These are phyloP conservation scores for Epizoanthus stellaris DNA, from an alignment of 92 coral and sea anemone species.

Conservation along the genomic window DNA sequence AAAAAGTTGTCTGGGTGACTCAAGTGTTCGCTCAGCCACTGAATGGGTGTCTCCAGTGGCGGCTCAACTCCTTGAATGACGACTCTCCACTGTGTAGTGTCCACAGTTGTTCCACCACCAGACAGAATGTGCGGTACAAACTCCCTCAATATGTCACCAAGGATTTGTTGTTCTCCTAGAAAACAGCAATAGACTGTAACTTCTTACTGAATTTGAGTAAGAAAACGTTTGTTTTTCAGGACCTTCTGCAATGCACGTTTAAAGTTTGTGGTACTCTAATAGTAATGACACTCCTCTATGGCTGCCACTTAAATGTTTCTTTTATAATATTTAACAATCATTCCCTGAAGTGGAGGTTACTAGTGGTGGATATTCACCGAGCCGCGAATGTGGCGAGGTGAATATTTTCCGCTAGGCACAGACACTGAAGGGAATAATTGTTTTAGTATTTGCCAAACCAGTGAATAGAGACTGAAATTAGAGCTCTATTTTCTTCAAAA, in stretches of 20 bases:
- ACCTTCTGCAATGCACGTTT: background rate
- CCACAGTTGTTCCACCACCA: conserved; percentile 60
- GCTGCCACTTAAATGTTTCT: no score
- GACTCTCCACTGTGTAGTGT: conserved; percentile 78
- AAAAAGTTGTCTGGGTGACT: conserved; percentile 97
- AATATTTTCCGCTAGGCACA: no score
- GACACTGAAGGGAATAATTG: no score
- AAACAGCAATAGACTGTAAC: background rate
- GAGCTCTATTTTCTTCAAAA: no score
- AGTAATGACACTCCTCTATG: no score
- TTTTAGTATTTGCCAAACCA: no score
- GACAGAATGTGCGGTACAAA: conserved; percentile 78
- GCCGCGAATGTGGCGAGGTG: no score
- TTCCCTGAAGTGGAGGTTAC: no score
- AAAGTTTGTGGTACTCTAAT: background rate
- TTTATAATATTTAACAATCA: no score
- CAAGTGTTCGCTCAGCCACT: conserved; percentile 98
- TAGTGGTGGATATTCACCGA: no score
- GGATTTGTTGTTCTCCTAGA: conserved; percentile 82
- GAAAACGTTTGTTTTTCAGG: background rate
- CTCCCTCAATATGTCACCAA: conserved; percentile 79
- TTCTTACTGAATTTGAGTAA: no score
- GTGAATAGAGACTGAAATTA: no score
- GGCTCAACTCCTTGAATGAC: conserved; percentile 96
- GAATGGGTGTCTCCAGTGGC: conserved; percentile 94